Base-by-base conservation (phyloP, 2,888 invertebrate species). In the Caenorhabditis virilis region DNA sequence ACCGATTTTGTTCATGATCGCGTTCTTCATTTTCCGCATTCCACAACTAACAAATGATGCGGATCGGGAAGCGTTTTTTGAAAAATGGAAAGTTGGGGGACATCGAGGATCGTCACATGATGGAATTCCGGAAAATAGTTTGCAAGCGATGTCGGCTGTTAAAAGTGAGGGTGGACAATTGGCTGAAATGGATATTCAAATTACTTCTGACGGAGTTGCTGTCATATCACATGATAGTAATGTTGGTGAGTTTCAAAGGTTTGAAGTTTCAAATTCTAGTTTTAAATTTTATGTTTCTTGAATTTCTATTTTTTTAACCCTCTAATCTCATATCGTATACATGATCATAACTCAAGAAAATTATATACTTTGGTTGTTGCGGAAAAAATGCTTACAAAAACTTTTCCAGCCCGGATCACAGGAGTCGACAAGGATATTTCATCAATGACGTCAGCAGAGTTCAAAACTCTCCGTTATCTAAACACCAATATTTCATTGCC, bases 171-270 rank as follows among this genome's bases (percentile, higher is more conserved):
- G 66, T 18, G 61, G 57, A 25, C 66, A 66, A 35, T 42, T 66
- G 41, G 58, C 52, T 2, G 66, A 66, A 38, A 66, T 61, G 61
- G 66, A 66, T 39, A 61, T 61, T 39, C 57, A 62, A 49, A 54
- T 61, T 22, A 65, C 65, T 25, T 42, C 35, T 2, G 65, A 65
- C 36, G 53, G 53, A 3, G 60, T 60, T 1, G 56, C 65, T 5
- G 65, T 65, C 5, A 65, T 65, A 35, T 60, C 51, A 35, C 65
- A 65, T 43, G 65, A 65, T 38, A 35, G 35, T 30, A 65, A 65
- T 46, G 46, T 52, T 35, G 47, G 65, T 60, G 7, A 41, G 58
- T 30, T 23, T n/a, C 36, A 36, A 30, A 30, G 13, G 30, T 30
- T 30, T 30, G 30, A 30, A 30, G 13, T 30, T 30, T 30, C 6